Base-by-base conservation (phyloP, 53 echinoderm and acorn worm species). In the Apostichopus leukothele region DNA sequence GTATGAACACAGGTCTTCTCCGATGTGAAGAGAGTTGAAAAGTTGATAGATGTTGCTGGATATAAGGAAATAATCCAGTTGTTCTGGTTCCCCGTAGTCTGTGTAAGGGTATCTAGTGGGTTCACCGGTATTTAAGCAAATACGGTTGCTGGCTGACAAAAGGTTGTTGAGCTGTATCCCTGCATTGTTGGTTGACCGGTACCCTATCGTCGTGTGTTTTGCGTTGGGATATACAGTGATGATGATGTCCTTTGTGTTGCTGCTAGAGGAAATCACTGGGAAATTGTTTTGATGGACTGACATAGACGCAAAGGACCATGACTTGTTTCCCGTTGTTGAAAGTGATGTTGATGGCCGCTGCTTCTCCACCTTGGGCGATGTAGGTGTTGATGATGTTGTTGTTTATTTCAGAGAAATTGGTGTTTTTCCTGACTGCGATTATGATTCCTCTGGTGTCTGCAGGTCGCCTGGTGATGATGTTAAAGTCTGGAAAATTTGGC, bases 61-160 rank as follows among this genome's bases (percentile, higher is more conserved):
- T 6, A 81, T 81, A 3, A 81, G 54, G 81, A 19, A 81, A 2
- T 81, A 81, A 57, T 81, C 81, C 1, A 81, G 59, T 51, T 81
- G 81, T 9, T 81, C 81, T n/a, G 81, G 81, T 5, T 14, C 5
- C 0, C 53, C 54, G 1, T 6, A 16, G 55, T n/a, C 55, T 9
- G 11, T 81, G 12, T 7, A 7, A 1, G n/a, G 79, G 22, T 53
- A 81, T 4, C 7, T 55, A 18, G 80, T 80, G 7, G 60, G 60
- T 57, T 54, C 9, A 4, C 81, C 54, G 20, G 19, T 12, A 21
- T 81, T 81, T 1, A 81, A 57, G 8, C 81, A 81, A 13, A 81
- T 5, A 79, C 39, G 39, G 39, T 39, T 39, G 39, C 39, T 39
- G 2, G 39, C 39, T 39, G 39, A 39, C 39, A 39, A 39, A 39